Evolutionary conservation across 2,888 invertebrate genomes (phyloP).

Genomic region (Oeneis ivallda): DNA sequence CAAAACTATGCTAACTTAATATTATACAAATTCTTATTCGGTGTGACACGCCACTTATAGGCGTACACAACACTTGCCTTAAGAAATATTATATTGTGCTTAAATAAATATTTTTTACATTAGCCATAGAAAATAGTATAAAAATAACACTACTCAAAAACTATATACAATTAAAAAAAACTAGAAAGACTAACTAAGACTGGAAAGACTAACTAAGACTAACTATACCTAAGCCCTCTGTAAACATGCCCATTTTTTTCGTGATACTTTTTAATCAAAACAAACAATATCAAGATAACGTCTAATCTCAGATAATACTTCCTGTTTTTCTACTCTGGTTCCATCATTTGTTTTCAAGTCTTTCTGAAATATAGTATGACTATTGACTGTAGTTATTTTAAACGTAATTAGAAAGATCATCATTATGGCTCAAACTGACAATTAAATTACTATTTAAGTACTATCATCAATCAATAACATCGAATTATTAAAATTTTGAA

Average conservation of each 20-base stretch:
- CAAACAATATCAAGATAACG: not conserved
- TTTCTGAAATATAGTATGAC: not conserved
- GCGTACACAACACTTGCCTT: too few species aligned
- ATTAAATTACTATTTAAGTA: not conserved
- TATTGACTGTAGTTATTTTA: not conserved
- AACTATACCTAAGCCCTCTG: not conserved
- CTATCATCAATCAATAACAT: not conserved
- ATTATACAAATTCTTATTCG: too few species aligned
- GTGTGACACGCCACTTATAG: too few species aligned
- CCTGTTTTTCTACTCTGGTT: slow-evolving; percentile 1
- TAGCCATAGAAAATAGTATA: too few species aligned
- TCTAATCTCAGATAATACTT: not conserved
- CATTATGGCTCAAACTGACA: slow-evolving; percentile 10
- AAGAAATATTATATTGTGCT: too few species aligned
- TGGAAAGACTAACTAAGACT: not conserved
- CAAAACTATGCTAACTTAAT: too few species aligned
- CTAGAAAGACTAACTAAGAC: too few species aligned
- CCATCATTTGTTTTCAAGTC: not conserved
- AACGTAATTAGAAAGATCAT: slow-evolving; percentile 2
- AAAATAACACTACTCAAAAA: too few species aligned
- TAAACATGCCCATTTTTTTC: not conserved
- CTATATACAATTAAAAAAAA: too few species aligned
- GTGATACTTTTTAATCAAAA: not conserved
- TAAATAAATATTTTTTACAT: too few species aligned
- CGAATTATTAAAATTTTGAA: not conserved